Evolutionary conservation across 2,113 vertebrate species (phyloP).

Genomic region (Gadus macrocephalus): DNA sequence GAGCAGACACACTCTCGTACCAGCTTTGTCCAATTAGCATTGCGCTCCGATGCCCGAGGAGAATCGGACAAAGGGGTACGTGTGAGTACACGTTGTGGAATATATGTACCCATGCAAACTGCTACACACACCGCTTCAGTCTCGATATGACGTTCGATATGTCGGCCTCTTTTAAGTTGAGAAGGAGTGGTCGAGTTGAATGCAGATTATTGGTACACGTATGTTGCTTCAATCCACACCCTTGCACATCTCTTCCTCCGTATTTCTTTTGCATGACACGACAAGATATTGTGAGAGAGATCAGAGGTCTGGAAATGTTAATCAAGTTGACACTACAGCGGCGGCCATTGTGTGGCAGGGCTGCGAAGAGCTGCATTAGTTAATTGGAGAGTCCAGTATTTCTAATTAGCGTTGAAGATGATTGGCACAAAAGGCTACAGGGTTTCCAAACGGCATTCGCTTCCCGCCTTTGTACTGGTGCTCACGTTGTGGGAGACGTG

Average conservation of each 20-base stretch:
- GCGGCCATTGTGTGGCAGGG: conserved; percentile 64
- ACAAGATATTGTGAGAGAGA: conserved; percentile 65
- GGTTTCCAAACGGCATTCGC: conserved; percentile 41
- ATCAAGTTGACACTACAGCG: conserved; percentile 74
- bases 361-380: conserved; percentile 44
- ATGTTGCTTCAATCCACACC: neutral
- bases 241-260: neutral
- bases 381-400: conserved; percentile 48
- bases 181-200: no score
- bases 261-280: no score
- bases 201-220: no score
- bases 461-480: conserved; percentile 31
- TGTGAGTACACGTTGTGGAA: no score
- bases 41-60: no score
- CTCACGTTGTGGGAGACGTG: conserved; percentile 19
- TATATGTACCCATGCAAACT: no score
- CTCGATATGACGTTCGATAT: no score
- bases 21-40: no score
- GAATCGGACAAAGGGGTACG: no score
- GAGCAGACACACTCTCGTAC: no score
- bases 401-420: conserved; percentile 44
- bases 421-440: conserved; percentile 44
- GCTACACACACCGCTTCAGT: no score
- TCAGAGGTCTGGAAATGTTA: conserved; percentile 78
- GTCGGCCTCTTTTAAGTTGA: no score